Conservation (phyloP, 2,888 invertebrate species). For the Amorpha juglandis region DNA sequence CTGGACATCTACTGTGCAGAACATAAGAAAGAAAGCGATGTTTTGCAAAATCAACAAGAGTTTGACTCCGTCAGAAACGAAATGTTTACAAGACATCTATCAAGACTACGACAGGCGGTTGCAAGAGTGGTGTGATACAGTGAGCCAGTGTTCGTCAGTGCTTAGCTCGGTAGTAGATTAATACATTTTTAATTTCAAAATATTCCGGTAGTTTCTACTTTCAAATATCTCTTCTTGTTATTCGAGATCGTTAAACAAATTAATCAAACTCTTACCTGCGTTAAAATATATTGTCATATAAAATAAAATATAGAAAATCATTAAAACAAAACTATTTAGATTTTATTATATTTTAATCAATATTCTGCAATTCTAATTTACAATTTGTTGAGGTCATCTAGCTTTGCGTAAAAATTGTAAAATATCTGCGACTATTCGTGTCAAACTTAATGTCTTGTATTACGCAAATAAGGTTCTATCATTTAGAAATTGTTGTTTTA, state of each 20-base stretch:
- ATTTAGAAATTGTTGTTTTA: too few species aligned
- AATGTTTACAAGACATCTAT: slow-evolving; percentile 75
- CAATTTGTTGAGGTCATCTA: not conserved
- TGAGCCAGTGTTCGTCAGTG: slow-evolving; percentile 71
- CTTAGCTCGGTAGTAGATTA: slow-evolving; percentile 58
- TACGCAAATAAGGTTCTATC: too few species aligned
- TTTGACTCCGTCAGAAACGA: slow-evolving; percentile 62
- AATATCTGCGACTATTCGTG: not conserved
- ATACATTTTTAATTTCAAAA: too few species aligned
- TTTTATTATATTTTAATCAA: not conserved
- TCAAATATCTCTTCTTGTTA: not conserved
- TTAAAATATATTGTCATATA: not conserved
- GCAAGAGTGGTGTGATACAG: slow-evolving; percentile 78
- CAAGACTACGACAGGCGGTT: slow-evolving; percentile 75
- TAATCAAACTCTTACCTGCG: not conserved
- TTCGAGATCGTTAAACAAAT: not conserved
- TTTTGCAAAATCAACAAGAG: slow-evolving; percentile 64
- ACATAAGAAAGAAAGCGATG: slow-evolving; percentile 63
- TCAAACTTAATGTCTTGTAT: not conserved
- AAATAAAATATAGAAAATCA: slow-evolving; percentile 3
- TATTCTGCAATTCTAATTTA: slow-evolving; percentile 1
- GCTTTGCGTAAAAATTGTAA: not conserved
- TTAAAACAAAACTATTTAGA: too few species aligned
- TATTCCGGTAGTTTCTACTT: not conserved
- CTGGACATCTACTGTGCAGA: slow-evolving; percentile 64